phyloP scores from a whole-genome alignment of 2,797 vertebrate species.

The Clamator glandarius region DNA sequence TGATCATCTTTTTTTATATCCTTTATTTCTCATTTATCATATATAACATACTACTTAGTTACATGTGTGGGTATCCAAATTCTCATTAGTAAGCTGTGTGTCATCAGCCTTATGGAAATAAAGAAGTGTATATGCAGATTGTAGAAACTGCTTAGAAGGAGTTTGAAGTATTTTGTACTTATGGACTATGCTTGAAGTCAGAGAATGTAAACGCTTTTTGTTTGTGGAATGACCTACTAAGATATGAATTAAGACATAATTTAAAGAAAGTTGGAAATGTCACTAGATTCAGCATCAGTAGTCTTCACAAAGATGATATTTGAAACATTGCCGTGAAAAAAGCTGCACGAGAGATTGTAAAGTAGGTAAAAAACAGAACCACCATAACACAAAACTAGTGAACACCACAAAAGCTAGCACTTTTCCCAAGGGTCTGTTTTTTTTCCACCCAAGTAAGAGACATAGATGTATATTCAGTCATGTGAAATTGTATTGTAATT shows the following conservation, averaged over 20 bases:
- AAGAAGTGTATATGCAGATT: neutral
- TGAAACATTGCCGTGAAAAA: neutral
- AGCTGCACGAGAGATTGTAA: neutral
- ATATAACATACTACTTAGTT: neutral
- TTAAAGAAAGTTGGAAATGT: neutral
- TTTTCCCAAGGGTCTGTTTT: neutral
- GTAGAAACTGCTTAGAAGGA: neutral
- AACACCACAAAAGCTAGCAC: fast-evolving
- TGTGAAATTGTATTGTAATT: neutral
- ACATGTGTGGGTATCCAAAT: neutral
- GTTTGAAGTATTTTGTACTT: neutral
- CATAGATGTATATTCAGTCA: neutral
- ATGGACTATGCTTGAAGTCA: neutral
- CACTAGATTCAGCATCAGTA: neutral
- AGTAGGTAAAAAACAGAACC: neutral
- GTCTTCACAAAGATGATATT: neutral
- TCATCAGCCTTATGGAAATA: neutral
- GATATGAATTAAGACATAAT: neutral
- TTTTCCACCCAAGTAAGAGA: neutral
- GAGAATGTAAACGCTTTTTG: neutral
- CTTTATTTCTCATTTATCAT: neutral
- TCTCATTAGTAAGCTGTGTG: neutral
- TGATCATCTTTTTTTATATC: neutral
- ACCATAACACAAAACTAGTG: neutral
- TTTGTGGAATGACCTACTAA: neutral